Evolutionary conservation across 1,140 invertebrate species (phyloP).

Genomic region (Elysia chlorotica): DNA sequence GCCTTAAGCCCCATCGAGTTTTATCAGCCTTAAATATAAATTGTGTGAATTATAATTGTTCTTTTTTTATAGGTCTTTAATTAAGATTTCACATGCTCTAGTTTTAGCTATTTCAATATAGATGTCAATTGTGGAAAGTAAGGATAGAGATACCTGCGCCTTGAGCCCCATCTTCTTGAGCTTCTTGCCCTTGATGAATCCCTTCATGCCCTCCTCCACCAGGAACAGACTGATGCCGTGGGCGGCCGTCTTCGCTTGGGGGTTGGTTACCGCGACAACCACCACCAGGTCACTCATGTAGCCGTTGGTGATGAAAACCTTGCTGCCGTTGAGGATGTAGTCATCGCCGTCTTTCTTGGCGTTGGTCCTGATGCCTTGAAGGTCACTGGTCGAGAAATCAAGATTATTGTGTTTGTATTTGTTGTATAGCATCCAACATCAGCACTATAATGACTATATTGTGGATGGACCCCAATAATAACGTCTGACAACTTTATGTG

Average conservation of each 20-base stretch:
- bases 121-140: too few relatives aligned
- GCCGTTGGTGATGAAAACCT: constrained; percentile 66
- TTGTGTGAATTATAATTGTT: too few relatives aligned
- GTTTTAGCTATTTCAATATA: too few relatives aligned
- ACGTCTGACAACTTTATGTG: background rate
- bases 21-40: too few relatives aligned
- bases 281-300: constrained; percentile 63
- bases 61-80: too few relatives aligned
- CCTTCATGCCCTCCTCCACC: constrained; percentile 63
- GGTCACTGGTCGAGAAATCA: constrained; percentile 55
- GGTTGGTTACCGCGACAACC: constrained; percentile 64
- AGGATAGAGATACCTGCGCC: constrained; percentile 59
- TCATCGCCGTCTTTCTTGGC: constrained; percentile 64
- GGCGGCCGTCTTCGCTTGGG: constrained; percentile 60
- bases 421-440: too few relatives aligned
- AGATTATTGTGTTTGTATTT: background rate
- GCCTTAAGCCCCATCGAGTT: too few relatives aligned
- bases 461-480: background rate
- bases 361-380: constrained; percentile 64
- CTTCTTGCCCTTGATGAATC: constrained; percentile 64
- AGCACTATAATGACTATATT: background rate
- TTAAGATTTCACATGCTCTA: too few relatives aligned
- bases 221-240: constrained; percentile 65
- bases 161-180: constrained; percentile 65
- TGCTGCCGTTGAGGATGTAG: constrained; percentile 65